Evolutionary conservation across 2,888 invertebrate genomes (phyloP), one percentile per base, ranked within the genome.

Genomic region (Perizoma flavofasciatum): DNA sequence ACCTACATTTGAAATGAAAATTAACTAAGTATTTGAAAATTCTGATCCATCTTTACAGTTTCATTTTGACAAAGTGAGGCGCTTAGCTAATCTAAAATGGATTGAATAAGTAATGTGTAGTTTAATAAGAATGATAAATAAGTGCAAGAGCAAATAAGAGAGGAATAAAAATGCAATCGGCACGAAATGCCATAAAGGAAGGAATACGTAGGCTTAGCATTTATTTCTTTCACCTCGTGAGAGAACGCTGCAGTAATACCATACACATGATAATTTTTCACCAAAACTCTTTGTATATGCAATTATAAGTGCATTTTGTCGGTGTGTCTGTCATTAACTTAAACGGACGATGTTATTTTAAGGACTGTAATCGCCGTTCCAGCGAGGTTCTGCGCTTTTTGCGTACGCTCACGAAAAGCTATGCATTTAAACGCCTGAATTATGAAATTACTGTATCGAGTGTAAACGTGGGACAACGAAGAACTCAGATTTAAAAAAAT

Each of bases 331-430:
- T 89, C 89, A 92, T 91, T 92, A 92, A 86, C 85, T 92, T 92
- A 91, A 92, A 90, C 88, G 91, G 87, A 91, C 88, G 89, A 92
- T 91, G 92, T 91, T 92, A 92, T 92, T 91, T 90, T 88, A 91
- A 89, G 88, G 89, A 78, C 85, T 84, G 83, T 91, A 92, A 92
- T 91, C 85, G 86, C 82, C 81, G 86, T 85, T 80, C 81, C 81
- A 78, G 86, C 85, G 78, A 83, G 82, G 73, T 82, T 82, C 79
- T 78, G 84, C 79, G 76, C 81, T 86, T 90, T 87, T 79, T 79
- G 73, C 73, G 79, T 79, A 75, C 85, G 77, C 86, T 87, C 87
- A 88, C 89, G 86, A 85, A 91, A 89, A 90, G 89, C 88, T 91
- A 91, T 91, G 91, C 91, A 90, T 88, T 92, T 92, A 91, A 92